Conservation (phyloP, 2,888 invertebrate species). For the Blomia tropicalis region DNA sequence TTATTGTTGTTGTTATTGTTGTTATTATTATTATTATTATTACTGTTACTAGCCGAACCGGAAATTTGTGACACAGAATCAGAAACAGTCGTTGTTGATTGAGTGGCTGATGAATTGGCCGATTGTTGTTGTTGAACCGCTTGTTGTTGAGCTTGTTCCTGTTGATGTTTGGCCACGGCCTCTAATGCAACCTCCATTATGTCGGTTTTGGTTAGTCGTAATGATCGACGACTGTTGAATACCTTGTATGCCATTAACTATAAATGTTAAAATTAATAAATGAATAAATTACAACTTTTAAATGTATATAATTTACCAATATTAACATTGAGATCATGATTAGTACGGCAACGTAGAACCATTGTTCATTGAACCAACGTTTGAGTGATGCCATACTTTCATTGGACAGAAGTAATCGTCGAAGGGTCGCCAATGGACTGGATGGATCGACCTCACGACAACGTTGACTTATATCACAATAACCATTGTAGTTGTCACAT, state of each 20-base stretch:
- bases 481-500: slow-evolving; percentile 80
- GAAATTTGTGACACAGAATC: slow-evolving; percentile 6
- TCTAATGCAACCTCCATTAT: slow-evolving; percentile 17
- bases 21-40: background rate
- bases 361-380: slow-evolving; percentile 69
- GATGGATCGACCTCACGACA: slow-evolving; percentile 79
- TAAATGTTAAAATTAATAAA: background rate
- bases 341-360: slow-evolving; percentile 71
- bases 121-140: background rate
- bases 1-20: background rate
- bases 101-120: background rate
- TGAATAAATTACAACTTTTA: background rate
- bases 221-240: slow-evolving; percentile 4
- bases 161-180: slow-evolving; percentile 14
- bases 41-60: background rate
- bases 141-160: slow-evolving; percentile 11
- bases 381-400: slow-evolving; percentile 75
- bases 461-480: slow-evolving; percentile 53
- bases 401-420: slow-evolving; percentile 67
- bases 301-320: slow-evolving; percentile 49
- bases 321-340: slow-evolving; percentile 53
- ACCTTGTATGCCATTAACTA: slow-evolving; percentile 16
- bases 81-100: background rate
- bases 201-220: slow-evolving; percentile 9
- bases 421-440: slow-evolving; percentile 70